Evolutionary conservation across 2,797 vertebrate species (phyloP).

Genomic region (Tenualosa ilisha): DNA sequence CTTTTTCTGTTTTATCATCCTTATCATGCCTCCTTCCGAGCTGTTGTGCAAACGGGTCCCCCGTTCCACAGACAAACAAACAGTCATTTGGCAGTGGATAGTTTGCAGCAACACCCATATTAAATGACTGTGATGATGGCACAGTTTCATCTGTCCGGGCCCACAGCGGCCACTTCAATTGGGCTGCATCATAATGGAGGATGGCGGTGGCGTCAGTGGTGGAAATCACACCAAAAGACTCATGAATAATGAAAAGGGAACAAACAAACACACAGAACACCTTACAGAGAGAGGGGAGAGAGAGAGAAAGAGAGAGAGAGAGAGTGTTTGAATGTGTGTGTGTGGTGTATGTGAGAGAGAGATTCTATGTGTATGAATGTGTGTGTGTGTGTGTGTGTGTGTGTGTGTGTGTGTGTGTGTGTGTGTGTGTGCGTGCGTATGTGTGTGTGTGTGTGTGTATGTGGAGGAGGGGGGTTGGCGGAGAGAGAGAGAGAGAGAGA

Average conservation of each 20-base stretch:
- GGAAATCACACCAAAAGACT: conserved; percentile 23
- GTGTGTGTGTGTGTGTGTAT: too few relatives aligned
- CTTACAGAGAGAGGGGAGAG: background rate
- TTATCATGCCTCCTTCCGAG: background rate
- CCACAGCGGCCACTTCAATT: background rate
- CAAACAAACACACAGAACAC: background rate
- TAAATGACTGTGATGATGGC: background rate
- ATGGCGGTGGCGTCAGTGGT: conserved; percentile 20
- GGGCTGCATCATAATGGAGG: conserved; percentile 11
- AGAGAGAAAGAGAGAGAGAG: background rate
- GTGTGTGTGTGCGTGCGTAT: too few relatives aligned
- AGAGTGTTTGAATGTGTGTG: background rate
- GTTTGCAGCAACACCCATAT: background rate
- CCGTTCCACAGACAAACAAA: background rate
- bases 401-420: too few relatives aligned
- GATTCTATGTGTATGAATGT: too few relatives aligned
- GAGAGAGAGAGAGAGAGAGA: background rate
- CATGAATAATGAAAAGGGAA: conserved; percentile 35
- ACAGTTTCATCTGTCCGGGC: background rate
- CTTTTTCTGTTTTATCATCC: background rate
- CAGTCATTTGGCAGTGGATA: background rate
- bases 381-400: too few relatives aligned
- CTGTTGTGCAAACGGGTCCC: background rate
- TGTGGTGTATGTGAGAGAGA: background rate
- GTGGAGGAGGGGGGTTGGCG: too few relatives aligned